Evolutionary conservation across 1,140 invertebrate species (phyloP), one percentile per base, ranked within the genome.

Genomic region (Calycopis cecrops): DNA sequence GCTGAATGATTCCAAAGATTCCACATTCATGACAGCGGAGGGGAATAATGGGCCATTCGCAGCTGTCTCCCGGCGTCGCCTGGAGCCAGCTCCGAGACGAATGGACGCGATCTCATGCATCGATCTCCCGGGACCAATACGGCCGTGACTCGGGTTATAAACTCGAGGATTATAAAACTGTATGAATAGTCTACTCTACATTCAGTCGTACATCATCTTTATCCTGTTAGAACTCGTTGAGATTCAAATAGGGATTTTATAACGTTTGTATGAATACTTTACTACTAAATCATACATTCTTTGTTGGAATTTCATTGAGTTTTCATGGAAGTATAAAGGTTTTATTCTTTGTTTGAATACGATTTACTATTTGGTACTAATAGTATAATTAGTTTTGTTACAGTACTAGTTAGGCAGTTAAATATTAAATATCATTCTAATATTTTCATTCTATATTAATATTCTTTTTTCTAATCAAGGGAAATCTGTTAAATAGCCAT

Each of bases 51-150:
- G 37, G 9, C 2, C 6, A 28, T 38, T 38, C 37, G 37, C 9
- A 9, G 37, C 37, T 38, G 37, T 38, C 37, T 38, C 37, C 37
- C 10, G 37, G 37, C n/a, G n/a, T n/a, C n/a, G 37, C 37, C 12
- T 12, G 37, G 37, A 38, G 37, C 37, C 37, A 12, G 37, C 3
- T 38, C 12, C 12, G 9, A 38, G 37, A 35, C 33, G 16, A 57
- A 57, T 47, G 55, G 21, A 16, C 14, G 28, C 55, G 33, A 57
- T 52, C 34, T 42, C 49, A 16, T 52, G 47, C 48, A 51, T 51
- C 12, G 55, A 52, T 4, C 49, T 47, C 10, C 38, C 8, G 56
- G 40, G 56, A 37, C 28, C 11, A 47, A 57, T 57, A 28, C 49
- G 9, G 48, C 38, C 49, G 37, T 38, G 3, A 10, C 37, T 38